Percentiles rank a stretch among this genome's conserved stretches.
Evolutionary conservation across 2,888 invertebrate genomes (phyloP).

Genomic region (Coenonympha glycerion): DNA sequence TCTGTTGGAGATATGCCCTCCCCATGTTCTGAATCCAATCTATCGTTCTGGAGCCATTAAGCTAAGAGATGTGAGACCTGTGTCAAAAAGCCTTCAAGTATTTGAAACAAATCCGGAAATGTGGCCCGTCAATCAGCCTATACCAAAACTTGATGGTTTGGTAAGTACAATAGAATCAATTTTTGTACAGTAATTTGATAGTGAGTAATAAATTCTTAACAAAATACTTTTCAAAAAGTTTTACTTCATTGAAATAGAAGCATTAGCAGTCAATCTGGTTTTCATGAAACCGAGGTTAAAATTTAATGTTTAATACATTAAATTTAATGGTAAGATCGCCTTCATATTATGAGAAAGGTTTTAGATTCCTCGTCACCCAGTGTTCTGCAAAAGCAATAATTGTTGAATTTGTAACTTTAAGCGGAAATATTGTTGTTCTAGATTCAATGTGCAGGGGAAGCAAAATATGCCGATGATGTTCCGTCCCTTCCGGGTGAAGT

Average conservation of each 20-base stretch:
- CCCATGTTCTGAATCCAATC: constrained; percentile 45
- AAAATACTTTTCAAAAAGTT: too few relatives aligned
- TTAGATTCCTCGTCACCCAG: too few relatives aligned
- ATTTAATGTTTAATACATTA: too few relatives aligned
- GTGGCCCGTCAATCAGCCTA: constrained; percentile 80
- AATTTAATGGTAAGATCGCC: too few relatives aligned
- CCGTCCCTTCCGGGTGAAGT: constrained; percentile 77
- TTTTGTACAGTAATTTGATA: background rate
- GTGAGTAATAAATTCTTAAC: too few relatives aligned
- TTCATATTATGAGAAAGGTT: too few relatives aligned
- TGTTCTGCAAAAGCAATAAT: too few relatives aligned
- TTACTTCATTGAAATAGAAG: too few relatives aligned
- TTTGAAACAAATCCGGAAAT: constrained; percentile 75
- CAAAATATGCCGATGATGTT: constrained; percentile 80
- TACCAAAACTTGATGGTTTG: constrained; percentile 77
- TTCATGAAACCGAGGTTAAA: too few relatives aligned
- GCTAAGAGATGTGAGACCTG: constrained; percentile 60
- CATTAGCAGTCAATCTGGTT: too few relatives aligned
- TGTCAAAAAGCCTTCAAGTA: constrained; percentile 76
- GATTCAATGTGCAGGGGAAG: constrained; percentile 80
- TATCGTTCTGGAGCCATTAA: constrained; percentile 59
- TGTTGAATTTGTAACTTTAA: too few relatives aligned
- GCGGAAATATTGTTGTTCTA: constrained; percentile 24
- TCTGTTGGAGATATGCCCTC: constrained; percentile 65
- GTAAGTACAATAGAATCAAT: constrained; percentile 30